Percentiles rank a stretch among this genome's conserved stretches.
Conservation (phyloP, 64 coral and sea anemone species). For the Montipora efflorescens region DNA sequence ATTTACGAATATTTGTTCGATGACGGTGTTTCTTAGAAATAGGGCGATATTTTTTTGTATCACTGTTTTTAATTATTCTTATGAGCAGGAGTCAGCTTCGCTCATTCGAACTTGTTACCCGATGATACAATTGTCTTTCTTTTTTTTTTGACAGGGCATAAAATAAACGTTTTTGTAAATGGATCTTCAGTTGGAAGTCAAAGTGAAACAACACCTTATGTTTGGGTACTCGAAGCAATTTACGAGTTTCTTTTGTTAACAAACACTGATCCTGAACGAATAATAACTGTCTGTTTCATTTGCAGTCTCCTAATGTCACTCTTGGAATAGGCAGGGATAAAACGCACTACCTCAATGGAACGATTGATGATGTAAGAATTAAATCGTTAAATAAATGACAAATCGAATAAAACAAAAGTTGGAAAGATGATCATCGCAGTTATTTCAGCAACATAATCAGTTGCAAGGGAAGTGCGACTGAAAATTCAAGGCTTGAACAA, state of each 20-base stretch:
- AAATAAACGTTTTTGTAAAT: slow-evolving; percentile 88
- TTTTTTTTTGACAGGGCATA: slow-evolving; percentile 55
- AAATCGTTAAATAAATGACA: background rate
- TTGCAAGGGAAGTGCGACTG: no score
- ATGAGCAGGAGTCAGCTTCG: no score
- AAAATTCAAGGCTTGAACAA: no score
- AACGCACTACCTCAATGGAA: slow-evolving; percentile 81
- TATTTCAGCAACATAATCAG: no score
- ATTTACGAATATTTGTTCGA: no score
- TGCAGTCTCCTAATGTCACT: slow-evolving; percentile 44
- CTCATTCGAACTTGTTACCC: background rate
- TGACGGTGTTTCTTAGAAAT: no score
- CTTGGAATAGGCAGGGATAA: slow-evolving; percentile 76
- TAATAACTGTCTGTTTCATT: background rate
- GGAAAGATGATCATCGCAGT: no score
- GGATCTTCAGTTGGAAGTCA: slow-evolving; percentile 77
- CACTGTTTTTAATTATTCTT: no score
- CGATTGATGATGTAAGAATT: slow-evolving; percentile 88
- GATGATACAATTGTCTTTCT: background rate
- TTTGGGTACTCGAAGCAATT: slow-evolving; percentile 64
- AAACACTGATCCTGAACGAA: background rate
- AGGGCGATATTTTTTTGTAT: no score
- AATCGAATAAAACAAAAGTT: no score
- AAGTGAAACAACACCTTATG: slow-evolving; percentile 51
- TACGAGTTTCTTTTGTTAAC: background rate